phyloP scores from a whole-genome alignment of 2,888 invertebrate species.

The Quadroppia sp. region DNA sequence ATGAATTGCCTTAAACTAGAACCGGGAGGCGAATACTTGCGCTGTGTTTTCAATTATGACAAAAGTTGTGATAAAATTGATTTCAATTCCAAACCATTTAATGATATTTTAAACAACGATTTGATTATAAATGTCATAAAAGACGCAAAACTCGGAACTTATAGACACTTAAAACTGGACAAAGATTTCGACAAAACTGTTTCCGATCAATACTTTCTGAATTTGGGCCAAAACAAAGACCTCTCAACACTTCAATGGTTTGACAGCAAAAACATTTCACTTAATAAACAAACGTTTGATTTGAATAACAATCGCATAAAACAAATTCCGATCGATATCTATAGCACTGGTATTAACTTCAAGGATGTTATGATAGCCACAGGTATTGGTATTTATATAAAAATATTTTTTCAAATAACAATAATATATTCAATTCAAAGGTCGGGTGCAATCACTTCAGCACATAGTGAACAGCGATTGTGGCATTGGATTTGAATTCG shows the following conservation, averaged over 20 bases:
- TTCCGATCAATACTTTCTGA: slow-evolving; percentile 3
- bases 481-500: slow-evolving; percentile 86
- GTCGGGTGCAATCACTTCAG: background rate
- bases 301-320: slow-evolving; percentile 32
- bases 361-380: slow-evolving; percentile 44
- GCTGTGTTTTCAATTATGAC: slow-evolving; percentile 43
- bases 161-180: slow-evolving; percentile 93
- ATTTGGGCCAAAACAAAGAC: background rate
- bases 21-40: slow-evolving; percentile 50
- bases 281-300: background rate
- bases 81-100: slow-evolving; percentile 26
- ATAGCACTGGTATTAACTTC: slow-evolving; percentile 55
- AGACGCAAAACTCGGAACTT: slow-evolving; percentile 65
- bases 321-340: slow-evolving; percentile 60
- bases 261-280: background rate
- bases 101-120: slow-evolving; percentile 52
- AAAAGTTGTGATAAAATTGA: slow-evolving; percentile 48
- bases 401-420: too few species aligned
- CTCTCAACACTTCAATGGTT: slow-evolving; percentile 13
- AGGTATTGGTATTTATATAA: background rate
- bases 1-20: slow-evolving; percentile 56
- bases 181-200: background rate
- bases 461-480: slow-evolving; percentile 61
- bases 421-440: too few species aligned
- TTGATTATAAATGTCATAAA: slow-evolving; percentile 60